A percentile compares a stretch with the other conserved stretches of the same genome.
Conservation (phyloP, 2,797 vertebrate genomes). For the Morus bassanus region DNA sequence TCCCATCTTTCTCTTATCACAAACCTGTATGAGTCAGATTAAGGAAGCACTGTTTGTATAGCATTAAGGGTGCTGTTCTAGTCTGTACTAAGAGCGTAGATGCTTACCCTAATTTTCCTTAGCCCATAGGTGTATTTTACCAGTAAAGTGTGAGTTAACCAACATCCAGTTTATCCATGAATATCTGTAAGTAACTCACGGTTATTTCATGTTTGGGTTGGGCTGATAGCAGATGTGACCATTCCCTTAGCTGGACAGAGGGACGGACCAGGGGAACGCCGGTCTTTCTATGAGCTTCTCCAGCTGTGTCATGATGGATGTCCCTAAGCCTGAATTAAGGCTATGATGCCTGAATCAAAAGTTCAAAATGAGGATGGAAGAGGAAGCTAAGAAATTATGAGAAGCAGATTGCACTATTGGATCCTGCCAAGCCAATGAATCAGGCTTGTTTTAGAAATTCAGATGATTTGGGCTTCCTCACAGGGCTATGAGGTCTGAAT, state of each 20-base stretch:
- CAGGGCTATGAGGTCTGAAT: too few species aligned
- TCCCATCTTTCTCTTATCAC: not conserved
- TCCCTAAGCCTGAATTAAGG: not conserved
- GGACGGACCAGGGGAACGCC: not conserved
- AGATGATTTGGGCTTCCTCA: not conserved
- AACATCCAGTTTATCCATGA: not conserved
- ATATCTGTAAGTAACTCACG: not conserved
- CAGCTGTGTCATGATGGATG: accelerated
- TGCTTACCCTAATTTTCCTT: not conserved
- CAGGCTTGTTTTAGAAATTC: not conserved
- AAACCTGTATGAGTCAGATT: not conserved
- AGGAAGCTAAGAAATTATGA: not conserved
- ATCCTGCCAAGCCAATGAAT: not conserved
- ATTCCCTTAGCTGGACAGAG: not conserved
- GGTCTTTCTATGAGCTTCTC: not conserved
- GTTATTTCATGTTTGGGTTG: not conserved
- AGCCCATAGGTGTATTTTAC: not conserved
- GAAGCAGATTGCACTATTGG: not conserved
- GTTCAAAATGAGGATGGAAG: not conserved
- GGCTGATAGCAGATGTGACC: not conserved
- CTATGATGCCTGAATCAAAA: not conserved
- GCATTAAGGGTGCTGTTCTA: not conserved
- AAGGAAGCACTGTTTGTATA: not conserved
- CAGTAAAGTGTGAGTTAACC: not conserved
- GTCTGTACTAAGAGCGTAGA: not conserved